Evolutionary conservation across 2,113 vertebrate genomes (phyloP).

Genomic region (Nicator chloris): DNA sequence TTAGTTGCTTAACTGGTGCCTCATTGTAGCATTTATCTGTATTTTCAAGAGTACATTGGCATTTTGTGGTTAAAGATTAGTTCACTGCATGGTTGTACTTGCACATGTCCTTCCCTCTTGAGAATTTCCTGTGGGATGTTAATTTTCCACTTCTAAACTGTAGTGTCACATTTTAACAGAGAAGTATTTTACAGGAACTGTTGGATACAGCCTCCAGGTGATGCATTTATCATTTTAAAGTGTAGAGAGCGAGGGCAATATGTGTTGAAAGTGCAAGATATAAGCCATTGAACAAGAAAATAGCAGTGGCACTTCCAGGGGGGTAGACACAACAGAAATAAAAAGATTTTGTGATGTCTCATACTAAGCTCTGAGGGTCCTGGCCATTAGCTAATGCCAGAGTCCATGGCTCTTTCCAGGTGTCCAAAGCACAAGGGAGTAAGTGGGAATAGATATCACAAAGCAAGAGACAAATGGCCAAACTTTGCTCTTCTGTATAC

Average conservation of each 20-base stretch:
- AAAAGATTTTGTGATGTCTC: not conserved
- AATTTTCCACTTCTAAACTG: not conserved
- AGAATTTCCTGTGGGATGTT: not conserved
- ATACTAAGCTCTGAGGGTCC: not conserved
- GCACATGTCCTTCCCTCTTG: not conserved
- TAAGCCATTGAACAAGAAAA: not conserved
- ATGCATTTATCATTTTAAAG: not conserved
- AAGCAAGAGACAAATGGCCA: not conserved
- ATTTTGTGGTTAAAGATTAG: not conserved
- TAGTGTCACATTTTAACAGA: not conserved
- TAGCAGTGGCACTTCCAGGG: not conserved
- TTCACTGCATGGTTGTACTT: not conserved
- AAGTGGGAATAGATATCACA: not conserved
- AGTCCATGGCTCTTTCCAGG: not conserved
- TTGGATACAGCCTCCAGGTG: not conserved
- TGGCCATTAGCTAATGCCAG: not conserved
- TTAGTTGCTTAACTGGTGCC: not conserved
- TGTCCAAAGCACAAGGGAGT: not conserved
- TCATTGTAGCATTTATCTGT: not conserved
- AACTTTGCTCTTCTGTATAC: not conserved
- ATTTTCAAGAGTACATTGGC: not conserved
- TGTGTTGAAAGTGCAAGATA: not conserved
- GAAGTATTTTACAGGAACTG: not conserved
- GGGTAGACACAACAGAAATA: not conserved
- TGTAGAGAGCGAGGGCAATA: not conserved